A percentile compares a stretch with the other conserved stretches of the same genome.
Conservation (phyloP, 1,140 invertebrate species). For the Lasioglossum baleicum region DNA sequence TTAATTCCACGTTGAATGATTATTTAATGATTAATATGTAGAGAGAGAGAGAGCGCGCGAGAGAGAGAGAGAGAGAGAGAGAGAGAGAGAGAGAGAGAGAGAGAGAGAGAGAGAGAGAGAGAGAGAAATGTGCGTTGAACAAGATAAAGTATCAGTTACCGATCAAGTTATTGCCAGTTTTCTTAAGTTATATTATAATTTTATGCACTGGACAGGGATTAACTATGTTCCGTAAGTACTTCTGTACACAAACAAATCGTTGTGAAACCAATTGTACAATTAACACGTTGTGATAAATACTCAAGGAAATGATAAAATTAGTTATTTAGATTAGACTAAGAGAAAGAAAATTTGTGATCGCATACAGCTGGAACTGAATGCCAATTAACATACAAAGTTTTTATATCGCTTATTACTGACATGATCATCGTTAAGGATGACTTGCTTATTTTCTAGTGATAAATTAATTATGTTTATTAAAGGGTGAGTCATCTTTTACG, state of each 20-base stretch:
- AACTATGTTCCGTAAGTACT: neutral
- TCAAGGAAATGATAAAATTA: slow-evolving; percentile 15
- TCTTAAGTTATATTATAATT: slow-evolving; percentile 8
- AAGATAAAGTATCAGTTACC: neutral
- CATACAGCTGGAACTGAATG: slow-evolving; percentile 61
- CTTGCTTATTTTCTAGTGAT: slow-evolving; percentile 11
- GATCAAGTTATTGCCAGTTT: neutral
- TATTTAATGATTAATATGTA: slow-evolving; percentile 3
- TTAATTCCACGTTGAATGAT: slow-evolving; percentile 12
- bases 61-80: no score
- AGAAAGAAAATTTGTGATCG: slow-evolving; percentile 39
- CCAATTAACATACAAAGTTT: slow-evolving; percentile 43
- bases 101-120: no score
- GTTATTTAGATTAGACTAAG: slow-evolving; percentile 49
- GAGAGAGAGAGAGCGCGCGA: neutral
- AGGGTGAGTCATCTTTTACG: neutral
- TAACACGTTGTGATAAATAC: slow-evolving; percentile 14
- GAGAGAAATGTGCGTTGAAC: no score
- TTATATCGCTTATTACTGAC: slow-evolving; percentile 38
- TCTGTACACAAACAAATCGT: neutral
- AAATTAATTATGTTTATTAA: neutral
- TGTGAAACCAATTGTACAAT: slow-evolving; percentile 5
- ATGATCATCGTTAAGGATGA: slow-evolving; percentile 23
- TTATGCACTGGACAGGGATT: neutral
- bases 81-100: no score